Percentiles rank a stretch among this genome's conserved stretches.
phyloP scores from a whole-genome alignment of 2,113 vertebrate genomes.

The Condylura cristata region DNA sequence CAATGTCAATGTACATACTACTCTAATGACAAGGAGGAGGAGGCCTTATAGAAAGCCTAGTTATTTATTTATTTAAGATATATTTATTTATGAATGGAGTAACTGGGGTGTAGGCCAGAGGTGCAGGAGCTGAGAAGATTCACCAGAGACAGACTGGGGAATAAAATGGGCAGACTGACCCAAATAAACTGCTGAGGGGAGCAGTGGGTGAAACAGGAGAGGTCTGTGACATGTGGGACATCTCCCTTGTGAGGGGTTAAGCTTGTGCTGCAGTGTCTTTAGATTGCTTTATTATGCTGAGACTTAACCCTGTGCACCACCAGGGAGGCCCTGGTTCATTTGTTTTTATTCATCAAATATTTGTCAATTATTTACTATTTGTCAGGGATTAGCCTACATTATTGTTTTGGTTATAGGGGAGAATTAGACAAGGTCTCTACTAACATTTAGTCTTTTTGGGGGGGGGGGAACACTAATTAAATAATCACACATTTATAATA shows the following conservation, averaged over 20 bases:
- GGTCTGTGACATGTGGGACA: too few relatives aligned
- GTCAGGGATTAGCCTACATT: rapidly evolving
- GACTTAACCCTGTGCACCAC: too few relatives aligned
- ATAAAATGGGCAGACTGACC: too few relatives aligned
- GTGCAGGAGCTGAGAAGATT: too few relatives aligned
- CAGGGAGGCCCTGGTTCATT: not conserved
- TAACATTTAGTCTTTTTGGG: not conserved
- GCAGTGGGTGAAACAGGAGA: too few relatives aligned
- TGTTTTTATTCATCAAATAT: not conserved
- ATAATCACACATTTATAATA: not conserved
- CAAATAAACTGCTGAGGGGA: too few relatives aligned
- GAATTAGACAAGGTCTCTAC: not conserved
- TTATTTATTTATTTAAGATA: not conserved
- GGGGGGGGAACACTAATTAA: not conserved
- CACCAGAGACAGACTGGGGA: too few relatives aligned
- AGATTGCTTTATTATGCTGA: too few relatives aligned
- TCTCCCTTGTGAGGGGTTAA: too few relatives aligned
- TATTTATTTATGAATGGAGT: too few relatives aligned
- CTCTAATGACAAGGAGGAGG: not conserved
- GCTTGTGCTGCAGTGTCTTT: too few relatives aligned
- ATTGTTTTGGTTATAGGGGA: not conserved
- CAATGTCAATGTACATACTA: not conserved
- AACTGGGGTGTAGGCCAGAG: too few relatives aligned
- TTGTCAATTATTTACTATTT: not conserved
- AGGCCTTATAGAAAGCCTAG: not conserved